Evolutionary conservation across 30 jellyfish, hydroid and myxozoan genomes (phyloP).

Genomic region (Cassiopea andromeda): DNA sequence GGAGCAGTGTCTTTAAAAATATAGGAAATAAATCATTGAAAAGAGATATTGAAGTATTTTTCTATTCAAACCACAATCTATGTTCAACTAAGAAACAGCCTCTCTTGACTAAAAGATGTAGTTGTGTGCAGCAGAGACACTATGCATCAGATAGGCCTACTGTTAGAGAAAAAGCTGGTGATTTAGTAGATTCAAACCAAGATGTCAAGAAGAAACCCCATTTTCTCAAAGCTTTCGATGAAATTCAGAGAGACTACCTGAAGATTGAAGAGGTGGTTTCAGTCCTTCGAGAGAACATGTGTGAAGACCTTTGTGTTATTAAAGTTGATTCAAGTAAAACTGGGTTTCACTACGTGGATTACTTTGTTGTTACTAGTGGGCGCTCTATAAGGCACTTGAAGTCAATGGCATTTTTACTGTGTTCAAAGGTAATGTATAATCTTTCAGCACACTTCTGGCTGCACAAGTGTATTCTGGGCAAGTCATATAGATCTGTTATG

Average conservation of each 20-base stretch:
- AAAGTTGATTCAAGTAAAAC: slow-evolving; percentile 34
- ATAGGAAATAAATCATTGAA: too few relatives aligned
- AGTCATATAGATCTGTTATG: too few relatives aligned
- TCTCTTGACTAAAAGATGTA: background rate
- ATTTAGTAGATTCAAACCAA: too few relatives aligned
- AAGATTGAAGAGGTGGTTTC: slow-evolving; percentile 54
- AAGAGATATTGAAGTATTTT: too few relatives aligned
- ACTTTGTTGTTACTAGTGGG: slow-evolving; percentile 78
- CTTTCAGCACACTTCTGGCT: too few relatives aligned
- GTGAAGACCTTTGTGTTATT: slow-evolving; percentile 81
- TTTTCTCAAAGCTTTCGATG: background rate
- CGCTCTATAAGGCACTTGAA: slow-evolving; percentile 77
- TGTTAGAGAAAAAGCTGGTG: background rate
- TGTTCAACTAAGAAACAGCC: background rate
- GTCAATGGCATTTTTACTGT: slow-evolving; percentile 64
- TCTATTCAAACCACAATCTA: too few relatives aligned
- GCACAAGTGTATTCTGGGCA: too few relatives aligned
- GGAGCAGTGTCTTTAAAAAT: too few relatives aligned
- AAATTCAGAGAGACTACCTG: slow-evolving; percentile 37
- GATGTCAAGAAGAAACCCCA: background rate
- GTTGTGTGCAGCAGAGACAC: background rate
- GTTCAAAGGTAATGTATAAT: slow-evolving; percentile 80
- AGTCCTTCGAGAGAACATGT: slow-evolving; percentile 39
- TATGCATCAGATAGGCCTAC: background rate
- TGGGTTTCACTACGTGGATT: slow-evolving; percentile 67